A percentile compares a stretch with the other conserved stretches of the same genome.
These are phyloP conservation scores for Romanogobio albipinnatus DNA, from an alignment of 2,113 vertebrate species.

Conservation along the genomic window DNA sequence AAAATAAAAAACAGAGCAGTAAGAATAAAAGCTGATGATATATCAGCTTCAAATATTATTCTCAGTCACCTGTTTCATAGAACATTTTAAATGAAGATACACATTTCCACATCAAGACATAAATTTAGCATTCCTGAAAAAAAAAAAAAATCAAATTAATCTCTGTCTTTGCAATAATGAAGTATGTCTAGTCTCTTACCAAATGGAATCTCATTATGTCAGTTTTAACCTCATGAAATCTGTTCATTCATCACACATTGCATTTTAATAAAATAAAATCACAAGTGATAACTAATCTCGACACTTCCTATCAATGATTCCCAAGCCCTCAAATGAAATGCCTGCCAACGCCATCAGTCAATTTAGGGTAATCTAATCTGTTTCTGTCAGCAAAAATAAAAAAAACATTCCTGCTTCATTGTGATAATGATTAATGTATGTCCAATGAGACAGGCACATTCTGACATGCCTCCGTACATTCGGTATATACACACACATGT, in stretches of 20 bases:
- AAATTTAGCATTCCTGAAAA: not conserved
- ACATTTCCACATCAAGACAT: not conserved
- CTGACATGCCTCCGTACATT: slow-evolving; percentile 41
- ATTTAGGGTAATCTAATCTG: slow-evolving; percentile 40
- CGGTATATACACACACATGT: not conserved
- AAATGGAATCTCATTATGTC: slow-evolving; percentile 40
- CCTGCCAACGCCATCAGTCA: slow-evolving; percentile 32
- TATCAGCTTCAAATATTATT: not conserved
- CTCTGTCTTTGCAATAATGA: slow-evolving; percentile 34
- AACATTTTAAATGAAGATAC: slow-evolving; percentile 10
- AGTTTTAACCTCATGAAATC: slow-evolving; percentile 38
- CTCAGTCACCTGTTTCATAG: not conserved
- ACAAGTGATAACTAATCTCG: slow-evolving; percentile 26
- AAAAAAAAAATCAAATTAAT: not conserved
- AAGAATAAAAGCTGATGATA: not conserved
- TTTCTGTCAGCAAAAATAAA: slow-evolving; percentile 42
- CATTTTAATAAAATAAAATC: slow-evolving; percentile 41
- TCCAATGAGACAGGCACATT: slow-evolving; percentile 33
- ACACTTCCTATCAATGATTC: slow-evolving; percentile 23
- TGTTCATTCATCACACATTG: slow-evolving; percentile 29
- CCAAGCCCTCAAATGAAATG: slow-evolving; percentile 12
- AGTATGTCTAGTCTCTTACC: not conserved
- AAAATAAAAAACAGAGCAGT: not conserved
- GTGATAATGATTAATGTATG: slow-evolving; percentile 27
- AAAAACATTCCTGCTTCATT: slow-evolving; percentile 30